Base-by-base conservation (phyloP, 2,888 invertebrate genomes). In the Erebia ligea region DNA sequence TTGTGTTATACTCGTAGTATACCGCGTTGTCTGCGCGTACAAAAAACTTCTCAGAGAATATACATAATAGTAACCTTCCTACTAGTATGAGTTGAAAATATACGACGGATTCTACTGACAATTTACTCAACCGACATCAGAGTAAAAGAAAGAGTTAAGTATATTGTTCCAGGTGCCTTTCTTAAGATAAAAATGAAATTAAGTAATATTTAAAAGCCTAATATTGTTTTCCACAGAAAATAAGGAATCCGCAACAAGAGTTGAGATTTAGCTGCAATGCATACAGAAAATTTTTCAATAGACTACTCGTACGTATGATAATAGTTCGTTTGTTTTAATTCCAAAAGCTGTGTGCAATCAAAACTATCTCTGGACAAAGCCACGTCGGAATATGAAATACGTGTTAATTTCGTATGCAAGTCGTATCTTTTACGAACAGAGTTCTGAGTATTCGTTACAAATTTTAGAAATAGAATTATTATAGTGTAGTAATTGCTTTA, bases 381-480 rank as follows among this genome's bases (percentile, higher is more conserved):
- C 40, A 62, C 50, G 68, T 62, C 68, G 59, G 68, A 72, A 72
- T 66, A 66, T 62, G 62, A 72, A 71, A 68, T 69, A 71, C 71
- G 58, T 67, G 68, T 69, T 69, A 68, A 71, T 71, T 71, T 71
- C 62, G 71, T 71, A 72, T 72, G 71, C 71, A 69, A 72, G 68
- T 45, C 65, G 61, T 72, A 69, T 69, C 68, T 69, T 68, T 64
- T 66, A 66, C 66, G 65, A 57, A 69, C 66, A 19, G 64, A 68
- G 66, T 66, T 68, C 62, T 68, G 62, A 69, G 58, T 65, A 64
- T 59, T 50, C 66, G n/a, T 68, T 68, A 68, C 59, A 71, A 52
- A 59, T 65, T 68, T 68, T 45, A 69, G 62, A 61, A 62, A 17
- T 25, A 50, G 19, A 19, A 11, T 42, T 34, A 25, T 25, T 25